phyloP scores from a whole-genome alignment of 2,797 vertebrate species.

The Lindbergichthys nudifrons region DNA sequence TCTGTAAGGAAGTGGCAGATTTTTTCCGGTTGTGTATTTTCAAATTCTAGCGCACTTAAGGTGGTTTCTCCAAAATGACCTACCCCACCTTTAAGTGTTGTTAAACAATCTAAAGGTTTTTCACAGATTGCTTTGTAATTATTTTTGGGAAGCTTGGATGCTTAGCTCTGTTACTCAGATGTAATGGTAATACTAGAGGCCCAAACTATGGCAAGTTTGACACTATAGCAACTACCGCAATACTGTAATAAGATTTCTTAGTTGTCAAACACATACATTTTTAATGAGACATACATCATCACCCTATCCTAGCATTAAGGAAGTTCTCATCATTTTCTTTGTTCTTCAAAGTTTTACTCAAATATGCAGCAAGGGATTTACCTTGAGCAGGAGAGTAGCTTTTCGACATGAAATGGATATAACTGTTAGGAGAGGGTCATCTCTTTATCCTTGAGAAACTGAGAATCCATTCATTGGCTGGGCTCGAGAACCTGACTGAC shows the following conservation, averaged over 20 bases:
- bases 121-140: not conserved
- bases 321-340: constrained; percentile 70
- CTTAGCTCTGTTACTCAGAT: constrained; percentile 1
- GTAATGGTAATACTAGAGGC: constrained; percentile 2
- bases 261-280: constrained; percentile 53
- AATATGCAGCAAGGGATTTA: constrained; percentile 77
- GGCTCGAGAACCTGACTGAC: constrained; percentile 86
- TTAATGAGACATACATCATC: constrained; percentile 75
- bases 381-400: constrained; percentile 78
- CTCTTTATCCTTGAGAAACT: constrained; percentile 90
- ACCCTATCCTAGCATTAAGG: constrained; percentile 51
- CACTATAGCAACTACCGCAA: constrained; percentile 6
- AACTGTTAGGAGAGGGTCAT: constrained; percentile 86
- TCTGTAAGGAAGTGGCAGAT: no score
- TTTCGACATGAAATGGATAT: constrained; percentile 86
- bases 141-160: not conserved
- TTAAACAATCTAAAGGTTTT: not conserved
- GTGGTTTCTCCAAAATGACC: no score
- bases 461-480: constrained; percentile 88
- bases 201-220: constrained; percentile 7
- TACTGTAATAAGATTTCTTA: constrained; percentile 37
- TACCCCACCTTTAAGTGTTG: no score
- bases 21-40: no score
- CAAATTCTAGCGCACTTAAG: no score
- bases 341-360: constrained; percentile 74